phyloP scores from a whole-genome alignment of 2,113 vertebrate species.

The Scopus umbretta region DNA sequence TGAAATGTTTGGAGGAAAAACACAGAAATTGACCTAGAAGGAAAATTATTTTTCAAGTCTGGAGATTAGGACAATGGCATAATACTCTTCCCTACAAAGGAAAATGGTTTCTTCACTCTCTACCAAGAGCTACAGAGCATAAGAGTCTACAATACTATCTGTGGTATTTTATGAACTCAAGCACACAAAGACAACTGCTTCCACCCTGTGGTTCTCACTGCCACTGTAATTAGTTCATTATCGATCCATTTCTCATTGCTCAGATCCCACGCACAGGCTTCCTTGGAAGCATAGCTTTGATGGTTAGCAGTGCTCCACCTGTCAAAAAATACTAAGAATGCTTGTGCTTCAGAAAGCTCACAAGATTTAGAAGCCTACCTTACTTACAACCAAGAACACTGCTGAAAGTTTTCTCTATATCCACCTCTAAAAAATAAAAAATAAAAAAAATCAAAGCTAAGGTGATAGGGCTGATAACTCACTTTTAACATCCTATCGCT shows the following conservation, averaged over 20 bases:
- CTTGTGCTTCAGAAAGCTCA: neutral
- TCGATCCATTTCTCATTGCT: neutral
- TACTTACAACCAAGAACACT: neutral
- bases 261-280: neutral
- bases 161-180: neutral
- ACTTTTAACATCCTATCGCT: neutral
- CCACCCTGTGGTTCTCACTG: neutral
- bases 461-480: neutral
- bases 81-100: neutral
- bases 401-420: neutral
- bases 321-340: neutral
- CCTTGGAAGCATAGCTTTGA: neutral
- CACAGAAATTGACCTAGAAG: neutral
- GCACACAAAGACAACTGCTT: neutral
- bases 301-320: neutral
- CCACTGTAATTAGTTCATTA: neutral
- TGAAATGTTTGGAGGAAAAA: neutral
- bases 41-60: neutral
- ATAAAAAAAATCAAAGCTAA: neutral
- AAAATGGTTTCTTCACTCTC: neutral
- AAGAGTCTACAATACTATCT: neutral
- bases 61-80: neutral
- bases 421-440: neutral
- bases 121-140: neutral
- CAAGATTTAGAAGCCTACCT: neutral